Conservation (phyloP, 1,140 invertebrate species). For the Epicauta chinensis region DNA sequence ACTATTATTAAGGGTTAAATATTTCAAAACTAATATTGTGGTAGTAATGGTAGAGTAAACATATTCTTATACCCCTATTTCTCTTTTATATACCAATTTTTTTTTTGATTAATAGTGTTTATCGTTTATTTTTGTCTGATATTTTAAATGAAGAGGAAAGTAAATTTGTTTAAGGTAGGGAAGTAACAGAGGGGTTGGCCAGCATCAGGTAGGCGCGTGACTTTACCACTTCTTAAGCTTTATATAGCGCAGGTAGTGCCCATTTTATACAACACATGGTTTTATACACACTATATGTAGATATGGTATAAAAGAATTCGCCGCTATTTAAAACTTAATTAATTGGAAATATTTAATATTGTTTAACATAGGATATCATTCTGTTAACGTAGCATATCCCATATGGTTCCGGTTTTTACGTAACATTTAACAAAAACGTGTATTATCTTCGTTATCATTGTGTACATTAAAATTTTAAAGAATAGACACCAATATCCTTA, state of each 20-base stretch:
- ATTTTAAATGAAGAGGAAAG: constrained; percentile 14
- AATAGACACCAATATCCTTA: too few species aligned
- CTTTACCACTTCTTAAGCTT: constrained; percentile 10
- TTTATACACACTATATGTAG: too few species aligned
- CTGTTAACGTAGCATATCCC: constrained; percentile 12
- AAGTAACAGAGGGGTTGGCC: neutral
- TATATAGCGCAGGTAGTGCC: constrained; percentile 15
- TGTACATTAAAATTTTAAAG: too few species aligned
- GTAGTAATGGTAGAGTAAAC: too few species aligned
- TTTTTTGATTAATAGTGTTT: neutral
- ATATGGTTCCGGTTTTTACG: constrained; percentile 1
- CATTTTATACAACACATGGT: constrained; percentile 1
- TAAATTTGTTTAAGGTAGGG: constrained; percentile 3
- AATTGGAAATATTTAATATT: constrained; percentile 18
- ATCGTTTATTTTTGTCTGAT: constrained; percentile 11
- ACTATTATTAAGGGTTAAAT: too few species aligned
- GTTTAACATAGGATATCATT: constrained; percentile 9
- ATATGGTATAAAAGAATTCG: neutral
- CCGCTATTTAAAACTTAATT: constrained; percentile 11
- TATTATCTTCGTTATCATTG: too few species aligned
- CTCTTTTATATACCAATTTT: too few species aligned
- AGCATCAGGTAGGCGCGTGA: constrained; percentile 19
- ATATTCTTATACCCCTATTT: too few species aligned
- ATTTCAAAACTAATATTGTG: too few species aligned
- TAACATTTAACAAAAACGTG: too few species aligned